phyloP scores from a whole-genome alignment of 1,140 invertebrate genomes.

The Pentalonia nigronervosa region DNA sequence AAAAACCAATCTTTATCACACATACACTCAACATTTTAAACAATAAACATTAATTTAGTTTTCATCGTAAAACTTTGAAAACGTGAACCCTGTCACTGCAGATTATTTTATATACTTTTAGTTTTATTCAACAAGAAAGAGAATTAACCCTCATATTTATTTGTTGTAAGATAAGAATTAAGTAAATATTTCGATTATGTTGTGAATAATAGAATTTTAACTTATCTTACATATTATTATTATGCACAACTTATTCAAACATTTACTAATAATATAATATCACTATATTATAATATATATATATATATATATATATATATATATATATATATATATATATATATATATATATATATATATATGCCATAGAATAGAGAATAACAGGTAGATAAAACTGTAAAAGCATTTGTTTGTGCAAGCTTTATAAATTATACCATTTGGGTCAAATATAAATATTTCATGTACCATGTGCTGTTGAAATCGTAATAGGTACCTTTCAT shows the following conservation, averaged over 20 bases:
- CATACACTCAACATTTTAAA: slow-evolving; percentile 4
- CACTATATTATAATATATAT: not conserved
- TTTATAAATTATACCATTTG: not conserved
- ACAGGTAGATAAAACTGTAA: not conserved
- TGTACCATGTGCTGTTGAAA: not conserved
- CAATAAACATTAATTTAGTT: not conserved
- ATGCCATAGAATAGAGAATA: not conserved
- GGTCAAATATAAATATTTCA: slow-evolving; percentile 2
- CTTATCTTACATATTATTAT: not conserved
- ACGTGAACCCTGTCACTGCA: not conserved
- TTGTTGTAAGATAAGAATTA: not conserved
- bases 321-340: no score
- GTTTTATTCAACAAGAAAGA: slow-evolving; percentile 16
- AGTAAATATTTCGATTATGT: slow-evolving; percentile 12
- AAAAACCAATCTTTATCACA: not conserved
- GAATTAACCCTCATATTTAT: slow-evolving; percentile 3
- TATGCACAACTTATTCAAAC: not conserved
- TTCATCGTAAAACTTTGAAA: not conserved
- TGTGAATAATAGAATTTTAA: not conserved
- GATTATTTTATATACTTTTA: slow-evolving; percentile 17
- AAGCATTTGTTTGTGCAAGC: not conserved
- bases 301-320: no score
- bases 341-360: no score
- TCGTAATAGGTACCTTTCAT: not conserved
- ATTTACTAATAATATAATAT: not conserved